These are phyloP conservation scores for Cyprinodon diabolis DNA, from an alignment of 2,797 vertebrate genomes.

Conservation along the genomic window DNA sequence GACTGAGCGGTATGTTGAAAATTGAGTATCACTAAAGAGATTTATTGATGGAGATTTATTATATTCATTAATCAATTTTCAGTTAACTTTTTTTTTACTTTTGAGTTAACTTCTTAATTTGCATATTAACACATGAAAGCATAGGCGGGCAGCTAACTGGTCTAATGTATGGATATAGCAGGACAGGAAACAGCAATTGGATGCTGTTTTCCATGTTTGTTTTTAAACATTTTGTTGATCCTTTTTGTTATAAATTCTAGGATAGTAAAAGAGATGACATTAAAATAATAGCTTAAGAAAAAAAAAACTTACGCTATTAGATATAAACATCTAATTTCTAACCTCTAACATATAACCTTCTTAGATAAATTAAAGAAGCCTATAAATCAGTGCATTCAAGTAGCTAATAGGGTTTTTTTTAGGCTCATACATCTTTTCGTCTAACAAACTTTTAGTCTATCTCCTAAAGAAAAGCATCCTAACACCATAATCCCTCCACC, in stretches of 20 bases:
- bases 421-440: not conserved
- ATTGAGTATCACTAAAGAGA: not conserved
- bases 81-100: not conserved
- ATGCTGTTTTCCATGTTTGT: not conserved
- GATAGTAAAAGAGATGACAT: not conserved
- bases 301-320: not conserved
- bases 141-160: not conserved
- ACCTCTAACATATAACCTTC: not conserved
- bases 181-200: not conserved
- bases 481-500: not conserved
- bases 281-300: not conserved
- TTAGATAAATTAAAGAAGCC: not conserved
- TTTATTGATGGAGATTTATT: no score
- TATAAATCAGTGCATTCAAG: not conserved
- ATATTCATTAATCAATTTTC: not conserved
- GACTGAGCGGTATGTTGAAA: not conserved
- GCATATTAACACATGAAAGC: not conserved
- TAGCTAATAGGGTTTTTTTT: no score
- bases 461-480: not conserved
- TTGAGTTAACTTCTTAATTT: not conserved
- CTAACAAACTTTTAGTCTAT: not conserved
- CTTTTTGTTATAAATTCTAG: not conserved
- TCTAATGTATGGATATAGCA: not conserved
- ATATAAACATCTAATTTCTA: not conserved
- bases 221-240: not conserved